Evolutionary conservation across 2,888 invertebrate genomes (phyloP), one percentile per base, ranked within the genome.

Genomic region (Nematopogon swammerdamellus): DNA sequence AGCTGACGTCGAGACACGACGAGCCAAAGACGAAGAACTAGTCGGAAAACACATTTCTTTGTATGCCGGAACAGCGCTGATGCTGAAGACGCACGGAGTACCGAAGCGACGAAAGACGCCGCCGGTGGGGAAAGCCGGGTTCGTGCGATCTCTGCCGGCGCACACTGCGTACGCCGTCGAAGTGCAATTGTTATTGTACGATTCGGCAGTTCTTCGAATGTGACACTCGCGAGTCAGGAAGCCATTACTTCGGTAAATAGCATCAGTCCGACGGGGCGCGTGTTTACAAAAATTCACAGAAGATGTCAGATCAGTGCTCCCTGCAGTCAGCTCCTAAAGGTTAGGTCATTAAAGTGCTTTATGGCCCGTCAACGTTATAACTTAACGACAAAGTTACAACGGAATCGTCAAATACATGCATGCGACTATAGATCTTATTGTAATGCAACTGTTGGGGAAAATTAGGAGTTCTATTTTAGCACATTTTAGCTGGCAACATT

Each of bases 221-320:
- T 49, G 47, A 54, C 50, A 54, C 50, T 54, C 52, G 51, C 46
- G 25, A 44, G 72, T 76, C 75, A 74, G 80, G 80, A 79, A 80
- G 80, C 80, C 80, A 80, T 80, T 80, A 80, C 79, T 80, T 77
- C 80, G 76, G 72, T 77, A 79, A 76, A 80, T 80, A 77, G 75
- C 73, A 36, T 36, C 63, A 72, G 75, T 77, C 77, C 72, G 72
- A 76, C 77, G 77, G 79, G 80, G 80, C 80, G 79, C 79, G 59
- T 60, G 80, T 80, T 80, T 80, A 80, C 80, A 77, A 80, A 80
- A 80, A 77, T 77, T 73, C 67, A 70, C 58, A 67, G 70, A 70
- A 72, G 67, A 69, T 70, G 71, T 70, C 70, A 67, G 64, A 63
- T 36, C 36, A 14, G 36, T 36, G 36, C 36, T 36, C 36, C n/a